Percentiles rank a stretch among this genome's conserved stretches.
These are phyloP conservation scores for Tarsius wallacei DNA, from an alignment of 2,797 vertebrate genomes.

Conservation along the genomic window DNA sequence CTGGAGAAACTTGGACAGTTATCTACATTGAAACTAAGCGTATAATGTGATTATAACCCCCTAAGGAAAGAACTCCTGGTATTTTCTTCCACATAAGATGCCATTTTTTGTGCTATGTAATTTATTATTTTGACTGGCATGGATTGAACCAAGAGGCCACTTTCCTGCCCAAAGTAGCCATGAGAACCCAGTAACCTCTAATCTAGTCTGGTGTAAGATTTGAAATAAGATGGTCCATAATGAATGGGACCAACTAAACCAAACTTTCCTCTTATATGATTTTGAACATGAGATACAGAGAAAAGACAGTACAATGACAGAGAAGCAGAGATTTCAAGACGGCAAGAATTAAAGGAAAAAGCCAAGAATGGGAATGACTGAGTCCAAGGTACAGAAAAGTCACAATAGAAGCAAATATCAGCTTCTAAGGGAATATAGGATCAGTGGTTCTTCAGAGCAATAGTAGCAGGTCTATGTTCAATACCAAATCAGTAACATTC, in stretches of 20 bases:
- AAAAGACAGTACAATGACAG: not conserved
- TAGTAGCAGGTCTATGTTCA: not conserved
- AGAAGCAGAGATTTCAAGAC: not conserved
- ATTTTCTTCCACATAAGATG: not conserved
- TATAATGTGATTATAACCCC: not conserved
- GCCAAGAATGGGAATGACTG: not conserved
- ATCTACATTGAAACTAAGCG: not conserved
- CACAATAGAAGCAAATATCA: not conserved
- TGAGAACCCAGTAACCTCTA: not conserved
- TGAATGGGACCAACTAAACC: accelerated
- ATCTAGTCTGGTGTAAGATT: not conserved
- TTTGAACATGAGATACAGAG: not conserved
- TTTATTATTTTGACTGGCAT: not conserved
- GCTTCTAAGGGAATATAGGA: not conserved
- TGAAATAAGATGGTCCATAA: not conserved
- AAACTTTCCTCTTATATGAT: not conserved
- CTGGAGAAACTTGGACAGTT: not conserved
- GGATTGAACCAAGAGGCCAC: not conserved
- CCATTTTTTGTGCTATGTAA: not conserved
- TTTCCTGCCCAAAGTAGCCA: not conserved
- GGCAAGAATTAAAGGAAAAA: not conserved
- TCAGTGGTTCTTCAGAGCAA: not conserved
- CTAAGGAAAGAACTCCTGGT: not conserved
- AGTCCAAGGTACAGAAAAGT: not conserved
- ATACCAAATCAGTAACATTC: not conserved